A percentile compares a stretch with the other conserved stretches of the same genome.
Evolutionary conservation across 2,113 vertebrate genomes (phyloP).

Genomic region (Connochaetes taurinus): DNA sequence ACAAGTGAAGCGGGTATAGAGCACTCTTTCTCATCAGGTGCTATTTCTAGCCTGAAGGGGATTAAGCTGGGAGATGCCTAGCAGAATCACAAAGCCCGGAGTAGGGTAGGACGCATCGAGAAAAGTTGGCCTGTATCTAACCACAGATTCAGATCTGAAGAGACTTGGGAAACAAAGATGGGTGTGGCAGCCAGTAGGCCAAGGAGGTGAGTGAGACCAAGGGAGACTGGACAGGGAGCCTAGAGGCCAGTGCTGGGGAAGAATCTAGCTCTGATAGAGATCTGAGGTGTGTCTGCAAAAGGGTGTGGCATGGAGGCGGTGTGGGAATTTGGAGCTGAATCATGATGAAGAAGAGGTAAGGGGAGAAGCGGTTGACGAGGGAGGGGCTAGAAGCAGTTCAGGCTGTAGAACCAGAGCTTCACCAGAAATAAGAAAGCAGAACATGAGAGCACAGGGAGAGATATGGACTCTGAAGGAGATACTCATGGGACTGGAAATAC

Average conservation of each 20-base stretch:
- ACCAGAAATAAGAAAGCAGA: background rate
- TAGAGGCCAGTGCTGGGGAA: background rate
- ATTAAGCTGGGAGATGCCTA: background rate
- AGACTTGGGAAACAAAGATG: background rate
- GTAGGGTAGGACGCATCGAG: fast-evolving
- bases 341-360: too few species aligned
- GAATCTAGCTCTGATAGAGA: background rate
- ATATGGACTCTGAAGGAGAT: background rate
- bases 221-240: background rate
- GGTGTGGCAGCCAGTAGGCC: fast-evolving
- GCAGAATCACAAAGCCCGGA: background rate
- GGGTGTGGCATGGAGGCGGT: background rate
- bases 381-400: background rate
- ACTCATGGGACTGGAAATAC: fast-evolving
- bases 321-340: background rate
- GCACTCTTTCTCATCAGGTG: background rate
- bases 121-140: background rate
- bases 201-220: background rate
- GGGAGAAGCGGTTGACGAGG: background rate
- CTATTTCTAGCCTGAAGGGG: background rate
- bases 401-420: background rate
- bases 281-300: background rate
- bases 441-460: fast-evolving
- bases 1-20: fast-evolving
- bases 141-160: too few species aligned